These are phyloP conservation scores for Pristionchus mayeri DNA, from an alignment of 2,888 invertebrate genomes.

Conservation along the genomic window DNA sequence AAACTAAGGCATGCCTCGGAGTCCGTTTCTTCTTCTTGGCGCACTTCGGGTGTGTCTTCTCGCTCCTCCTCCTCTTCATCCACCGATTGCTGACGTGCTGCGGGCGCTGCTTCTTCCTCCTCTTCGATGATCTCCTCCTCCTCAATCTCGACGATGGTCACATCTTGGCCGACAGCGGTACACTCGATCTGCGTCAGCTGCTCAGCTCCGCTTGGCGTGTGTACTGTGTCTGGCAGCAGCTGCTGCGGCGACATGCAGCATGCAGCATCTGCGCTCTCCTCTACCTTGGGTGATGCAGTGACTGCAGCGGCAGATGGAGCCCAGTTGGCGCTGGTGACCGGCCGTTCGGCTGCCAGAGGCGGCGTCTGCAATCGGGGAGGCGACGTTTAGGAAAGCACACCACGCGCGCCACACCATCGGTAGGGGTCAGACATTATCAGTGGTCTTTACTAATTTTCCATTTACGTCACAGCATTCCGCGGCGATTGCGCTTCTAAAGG, in stretches of 20 bases:
- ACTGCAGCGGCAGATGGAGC: background rate
- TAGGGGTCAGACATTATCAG: background rate
- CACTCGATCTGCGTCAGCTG: background rate
- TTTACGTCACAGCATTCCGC: constrained; percentile 26
- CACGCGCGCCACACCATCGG: constrained; percentile 2
- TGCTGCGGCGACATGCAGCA: background rate
- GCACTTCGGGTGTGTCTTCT: background rate
- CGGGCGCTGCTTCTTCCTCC: background rate
- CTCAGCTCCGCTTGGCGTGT: background rate
- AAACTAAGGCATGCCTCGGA: constrained; percentile 43
- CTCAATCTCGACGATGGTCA: constrained; percentile 40
- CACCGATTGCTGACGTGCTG: constrained; percentile 17
- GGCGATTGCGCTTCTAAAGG: constrained; percentile 1
- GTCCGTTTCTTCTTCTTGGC: background rate
- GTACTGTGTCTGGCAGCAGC: background rate
- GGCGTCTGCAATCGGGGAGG: background rate
- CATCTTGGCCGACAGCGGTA: background rate
- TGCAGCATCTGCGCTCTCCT: constrained; percentile 21
- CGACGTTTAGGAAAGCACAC: constrained; percentile 17
- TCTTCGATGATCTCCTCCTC: constrained; percentile 44
- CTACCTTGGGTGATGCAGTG: background rate
- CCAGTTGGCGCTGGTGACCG: background rate
- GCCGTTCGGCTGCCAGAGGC: background rate
- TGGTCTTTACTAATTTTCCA: background rate
- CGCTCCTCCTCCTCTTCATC: background rate